Evolutionary conservation across 2,797 vertebrate species (phyloP).

Genomic region (Pseudochaenichthys georgianus): DNA sequence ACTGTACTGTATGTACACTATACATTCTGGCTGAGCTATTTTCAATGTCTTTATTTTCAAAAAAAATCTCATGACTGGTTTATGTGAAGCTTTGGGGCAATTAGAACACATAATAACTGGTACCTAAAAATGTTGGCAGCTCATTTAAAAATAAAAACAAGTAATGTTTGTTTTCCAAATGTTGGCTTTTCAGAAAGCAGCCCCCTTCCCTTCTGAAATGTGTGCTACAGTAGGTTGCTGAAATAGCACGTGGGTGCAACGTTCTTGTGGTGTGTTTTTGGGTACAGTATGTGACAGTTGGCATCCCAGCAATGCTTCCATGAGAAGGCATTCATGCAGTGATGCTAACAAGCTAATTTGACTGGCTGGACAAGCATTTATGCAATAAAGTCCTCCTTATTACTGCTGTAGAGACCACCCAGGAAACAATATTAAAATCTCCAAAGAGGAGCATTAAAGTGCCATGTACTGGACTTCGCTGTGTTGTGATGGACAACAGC

Average conservation of each 20-base stretch:
- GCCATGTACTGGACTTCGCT: constrained; percentile 17
- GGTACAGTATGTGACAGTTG: constrained; percentile 76
- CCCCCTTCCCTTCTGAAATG: constrained; percentile 45
- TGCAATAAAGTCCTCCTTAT: constrained; percentile 55
- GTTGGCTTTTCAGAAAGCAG: constrained; percentile 51
- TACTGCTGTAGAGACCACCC: constrained; percentile 68
- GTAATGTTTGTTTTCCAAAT: constrained; percentile 65
- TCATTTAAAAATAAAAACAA: constrained; percentile 49
- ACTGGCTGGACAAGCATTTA: constrained; percentile 53
- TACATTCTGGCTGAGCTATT: constrained; percentile 43
- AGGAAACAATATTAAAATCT: constrained; percentile 52
- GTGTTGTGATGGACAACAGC: constrained; percentile 32
- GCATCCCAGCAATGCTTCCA: constrained; percentile 69
- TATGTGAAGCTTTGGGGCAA: constrained; percentile 40
- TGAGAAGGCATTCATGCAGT: constrained; percentile 68
- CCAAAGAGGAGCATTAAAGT: constrained; percentile 26
- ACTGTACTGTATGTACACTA: constrained; percentile 7
- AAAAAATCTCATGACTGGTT: constrained; percentile 47
- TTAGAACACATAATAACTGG: constrained; percentile 37
- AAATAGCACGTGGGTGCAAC: constrained; percentile 74
- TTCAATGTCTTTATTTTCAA: constrained; percentile 52
- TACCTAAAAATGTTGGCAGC: constrained; percentile 41
- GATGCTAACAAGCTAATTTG: constrained; percentile 72
- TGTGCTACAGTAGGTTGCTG: constrained; percentile 61
- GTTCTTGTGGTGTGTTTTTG: constrained; percentile 68